A percentile compares a stretch with the other conserved stretches of the same genome.
Conservation (phyloP, 37 sponge, comb jelly and placozoan genomes). For the Cliona cf. orientalis region DNA sequence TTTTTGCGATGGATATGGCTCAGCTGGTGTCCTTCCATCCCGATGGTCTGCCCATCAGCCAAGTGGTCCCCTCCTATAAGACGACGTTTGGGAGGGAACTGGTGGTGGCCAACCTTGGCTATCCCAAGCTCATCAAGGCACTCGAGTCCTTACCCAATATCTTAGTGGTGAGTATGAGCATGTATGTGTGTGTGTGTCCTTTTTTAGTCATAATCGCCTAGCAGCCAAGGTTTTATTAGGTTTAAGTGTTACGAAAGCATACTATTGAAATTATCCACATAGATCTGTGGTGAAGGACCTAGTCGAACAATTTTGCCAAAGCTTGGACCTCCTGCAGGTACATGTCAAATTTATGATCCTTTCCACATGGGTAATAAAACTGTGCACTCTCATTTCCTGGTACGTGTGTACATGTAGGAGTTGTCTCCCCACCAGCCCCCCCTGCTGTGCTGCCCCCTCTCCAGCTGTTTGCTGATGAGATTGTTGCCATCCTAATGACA, state of each 20-base stretch:
- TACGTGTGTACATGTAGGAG: too few relatives aligned
- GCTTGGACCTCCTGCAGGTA: neutral
- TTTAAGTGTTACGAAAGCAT: too few relatives aligned
- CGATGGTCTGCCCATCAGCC: conserved; percentile 47
- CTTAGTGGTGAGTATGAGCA: conserved; percentile 56
- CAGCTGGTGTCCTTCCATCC: conserved; percentile 51
- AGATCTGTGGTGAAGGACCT: conserved; percentile 40
- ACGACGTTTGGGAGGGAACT: conserved; percentile 34
- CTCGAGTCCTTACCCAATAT: conserved; percentile 64
- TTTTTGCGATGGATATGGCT: conserved; percentile 54
- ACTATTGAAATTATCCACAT: too few relatives aligned
- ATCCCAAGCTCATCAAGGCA: conserved; percentile 41
- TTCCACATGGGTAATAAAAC: neutral
- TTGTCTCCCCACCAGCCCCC: too few relatives aligned
- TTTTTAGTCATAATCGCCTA: too few relatives aligned
- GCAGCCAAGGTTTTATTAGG: too few relatives aligned
- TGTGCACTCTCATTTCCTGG: neutral
- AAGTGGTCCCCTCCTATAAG: conserved; percentile 56
- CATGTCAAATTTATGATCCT: neutral
- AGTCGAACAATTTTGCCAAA: conserved; percentile 1
- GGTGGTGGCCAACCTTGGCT: conserved; percentile 31
- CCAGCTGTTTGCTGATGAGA: conserved; percentile 41
- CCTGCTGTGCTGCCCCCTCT: neutral
- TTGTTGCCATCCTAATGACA: conserved; percentile 29
- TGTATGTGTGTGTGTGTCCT: too few relatives aligned